phyloP scores from a whole-genome alignment of 2,888 invertebrate species.

The Heliconius erato region DNA sequence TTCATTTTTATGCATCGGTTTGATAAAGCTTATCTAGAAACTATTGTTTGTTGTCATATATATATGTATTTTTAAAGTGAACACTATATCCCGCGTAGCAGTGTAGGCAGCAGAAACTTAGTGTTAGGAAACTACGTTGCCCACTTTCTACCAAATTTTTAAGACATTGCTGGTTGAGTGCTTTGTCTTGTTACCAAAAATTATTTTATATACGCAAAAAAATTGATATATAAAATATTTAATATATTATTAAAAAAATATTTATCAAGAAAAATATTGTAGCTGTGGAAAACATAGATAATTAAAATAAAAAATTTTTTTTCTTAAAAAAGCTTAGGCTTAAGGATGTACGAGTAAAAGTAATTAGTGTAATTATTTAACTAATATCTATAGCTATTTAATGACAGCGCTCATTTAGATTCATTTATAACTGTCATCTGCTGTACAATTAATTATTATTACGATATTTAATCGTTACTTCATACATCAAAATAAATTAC shows the following conservation, averaged over 20 bases:
- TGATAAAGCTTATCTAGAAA: neutral
- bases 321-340: no score
- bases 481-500: neutral
- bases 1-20: neutral
- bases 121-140: neutral
- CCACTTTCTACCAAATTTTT: neutral
- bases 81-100: no score
- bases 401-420: neutral
- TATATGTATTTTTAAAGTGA: neutral
- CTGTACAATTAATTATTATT: neutral
- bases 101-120: no score
- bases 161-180: no score
- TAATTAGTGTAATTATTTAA: neutral
- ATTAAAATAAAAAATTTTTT: no score
- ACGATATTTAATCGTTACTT: neutral
- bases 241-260: neutral
- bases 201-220: no score
- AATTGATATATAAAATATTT: no score
- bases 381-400: neutral
- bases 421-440: conserved; percentile 13
- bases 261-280: neutral
- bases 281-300: neutral
- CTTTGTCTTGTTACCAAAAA: no score
- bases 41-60: neutral
- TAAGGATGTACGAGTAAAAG: neutral